Percentiles rank a stretch among this genome's conserved stretches.
Conservation (phyloP, 2,113 vertebrate species). For the Andinoacara biseriatus region DNA sequence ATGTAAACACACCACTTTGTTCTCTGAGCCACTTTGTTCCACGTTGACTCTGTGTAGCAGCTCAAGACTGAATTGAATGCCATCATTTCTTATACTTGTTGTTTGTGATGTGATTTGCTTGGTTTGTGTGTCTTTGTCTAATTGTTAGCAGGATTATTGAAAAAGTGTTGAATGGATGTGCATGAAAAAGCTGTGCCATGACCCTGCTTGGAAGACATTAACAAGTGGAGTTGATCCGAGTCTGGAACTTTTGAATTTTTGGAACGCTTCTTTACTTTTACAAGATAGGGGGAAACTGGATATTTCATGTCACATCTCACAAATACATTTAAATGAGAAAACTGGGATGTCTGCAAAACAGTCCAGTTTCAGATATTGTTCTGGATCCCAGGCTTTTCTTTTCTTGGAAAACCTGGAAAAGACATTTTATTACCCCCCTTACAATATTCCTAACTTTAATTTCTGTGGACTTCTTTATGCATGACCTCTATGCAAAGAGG, state of each 20-base stretch:
- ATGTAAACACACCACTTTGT: neutral
- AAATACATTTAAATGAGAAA: no score
- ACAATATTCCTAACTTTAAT: no score
- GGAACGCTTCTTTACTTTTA: neutral
- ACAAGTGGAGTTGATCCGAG: neutral
- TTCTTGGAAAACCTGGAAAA: neutral
- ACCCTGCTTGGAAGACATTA: neutral
- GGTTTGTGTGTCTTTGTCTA: neutral
- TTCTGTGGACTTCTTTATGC: no score
- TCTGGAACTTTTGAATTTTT: no score
- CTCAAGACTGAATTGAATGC: neutral
- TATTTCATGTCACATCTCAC: neutral
- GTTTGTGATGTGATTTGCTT: no score
- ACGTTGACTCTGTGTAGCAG: neutral
- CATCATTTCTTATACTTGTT: neutral
- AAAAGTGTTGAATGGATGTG: neutral
- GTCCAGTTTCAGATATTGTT: no score
- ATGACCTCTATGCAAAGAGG: neutral
- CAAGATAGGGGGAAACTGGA: fast-evolving
- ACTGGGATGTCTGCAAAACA: no score
- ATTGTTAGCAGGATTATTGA: neutral
- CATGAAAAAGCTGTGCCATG: neutral
- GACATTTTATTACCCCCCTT: neutral
- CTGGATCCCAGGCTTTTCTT: no score
- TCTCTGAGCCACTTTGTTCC: neutral